phyloP scores from a whole-genome alignment of 2,797 vertebrate species.

The Podarcis siculus region DNA sequence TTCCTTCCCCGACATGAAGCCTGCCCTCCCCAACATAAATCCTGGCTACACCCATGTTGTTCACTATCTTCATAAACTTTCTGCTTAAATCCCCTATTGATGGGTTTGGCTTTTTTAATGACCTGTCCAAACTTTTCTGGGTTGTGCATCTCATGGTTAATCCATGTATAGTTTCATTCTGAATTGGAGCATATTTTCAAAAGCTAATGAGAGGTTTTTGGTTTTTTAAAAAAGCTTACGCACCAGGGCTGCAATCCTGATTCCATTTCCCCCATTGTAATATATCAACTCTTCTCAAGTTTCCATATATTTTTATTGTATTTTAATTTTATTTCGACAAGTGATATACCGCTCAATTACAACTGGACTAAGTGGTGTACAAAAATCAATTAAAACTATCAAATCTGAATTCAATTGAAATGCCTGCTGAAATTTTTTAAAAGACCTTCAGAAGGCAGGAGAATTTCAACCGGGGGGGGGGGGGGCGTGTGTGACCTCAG shows the following conservation, averaged over 20 bases:
- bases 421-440: too few relatives aligned
- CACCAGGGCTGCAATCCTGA: background rate
- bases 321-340: too few relatives aligned
- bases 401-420: too few relatives aligned
- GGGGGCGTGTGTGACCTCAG: too few relatives aligned
- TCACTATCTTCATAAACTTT: background rate
- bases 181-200: background rate
- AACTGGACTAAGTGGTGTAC: too few relatives aligned
- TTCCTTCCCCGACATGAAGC: too few relatives aligned
- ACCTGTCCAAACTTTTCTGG: background rate
- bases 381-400: too few relatives aligned
- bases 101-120: background rate
- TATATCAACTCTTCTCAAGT: background rate
- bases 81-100: background rate
- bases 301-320: background rate
- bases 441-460: too few relatives aligned
- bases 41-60: background rate
- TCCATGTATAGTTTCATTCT: background rate
- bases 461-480: too few relatives aligned
- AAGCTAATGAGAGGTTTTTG: background rate
- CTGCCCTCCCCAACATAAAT: too few relatives aligned
- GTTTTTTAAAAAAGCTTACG: background rate
- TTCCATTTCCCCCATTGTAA: background rate
- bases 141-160: background rate
- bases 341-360: background rate